Evolutionary conservation across 1,140 invertebrate species (phyloP), one percentile per base, ranked within the genome.

Genomic region (Acromyrmex heyeri): DNA sequence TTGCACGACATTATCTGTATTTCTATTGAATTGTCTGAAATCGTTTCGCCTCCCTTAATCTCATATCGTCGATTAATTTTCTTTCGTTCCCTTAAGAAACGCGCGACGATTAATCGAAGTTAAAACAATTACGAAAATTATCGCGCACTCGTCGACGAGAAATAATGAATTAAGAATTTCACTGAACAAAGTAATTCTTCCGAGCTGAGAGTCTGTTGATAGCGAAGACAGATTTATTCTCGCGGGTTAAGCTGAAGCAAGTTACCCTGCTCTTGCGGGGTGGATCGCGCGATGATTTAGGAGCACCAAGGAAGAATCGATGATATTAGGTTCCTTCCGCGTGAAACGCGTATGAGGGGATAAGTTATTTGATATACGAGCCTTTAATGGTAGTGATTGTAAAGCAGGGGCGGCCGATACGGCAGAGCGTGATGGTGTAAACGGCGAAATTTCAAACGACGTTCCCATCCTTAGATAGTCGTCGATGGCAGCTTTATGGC

Each of bases 401-500:
- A 72, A 91, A 87, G 79, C 55, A 75, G 55, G 69, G 79, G 44
- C 55, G 55, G 16, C 53, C 21, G 53, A 72, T 59, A 72, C 6
- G 65, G 64, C 48, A 12, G 34, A 27, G 86, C 48, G 44, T 57
- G 69, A 77, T 48, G 86, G 67, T 72, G 73, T 81, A 77, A 86
- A 89, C 75, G 86, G 61, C 44, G 81, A 86, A 91, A 82, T 62
- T 67, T 89, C 85, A 83, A 69, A 69, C 38, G 87, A 62, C 85
- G 76, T 57, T 64, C 27, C 27, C 61, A n/a, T 53, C 50, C 34
- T 24, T 16, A n/a, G 82, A 38, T 88, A 87, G 86, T 81, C 69
- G 76, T 82, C 86, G 83, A 92, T 91, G 86, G 87, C 82, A 91
- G 77, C 92, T 92, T 92, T 89, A 92, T 91, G 87, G 86, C 24